Percentiles rank a stretch among this genome's conserved stretches.
Evolutionary conservation across 2,888 invertebrate species (phyloP).

Genomic region (Aspidiotus rigidus): DNA sequence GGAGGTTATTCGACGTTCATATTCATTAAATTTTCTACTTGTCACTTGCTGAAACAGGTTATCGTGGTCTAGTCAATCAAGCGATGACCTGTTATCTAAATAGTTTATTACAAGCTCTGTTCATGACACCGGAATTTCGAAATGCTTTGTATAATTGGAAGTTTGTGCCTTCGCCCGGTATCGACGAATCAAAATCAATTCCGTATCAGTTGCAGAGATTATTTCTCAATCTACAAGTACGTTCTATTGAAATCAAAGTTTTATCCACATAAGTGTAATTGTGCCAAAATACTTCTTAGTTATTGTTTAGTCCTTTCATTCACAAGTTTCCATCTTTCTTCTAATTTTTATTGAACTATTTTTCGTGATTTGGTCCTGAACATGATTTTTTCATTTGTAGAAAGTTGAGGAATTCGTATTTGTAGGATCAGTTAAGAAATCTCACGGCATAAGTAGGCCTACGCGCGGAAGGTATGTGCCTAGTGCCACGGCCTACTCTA

Average conservation of each 20-base stretch:
- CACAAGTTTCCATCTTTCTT: too few species aligned
- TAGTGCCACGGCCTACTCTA: too few species aligned
- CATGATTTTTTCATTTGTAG: too few species aligned
- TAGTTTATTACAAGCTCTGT: conserved; percentile 75
- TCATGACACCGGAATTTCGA: conserved; percentile 85
- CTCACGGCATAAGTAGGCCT: too few species aligned
- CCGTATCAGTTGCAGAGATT: conserved; percentile 78
- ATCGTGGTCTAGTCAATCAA: conserved; percentile 76
- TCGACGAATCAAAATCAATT: conserved; percentile 62
- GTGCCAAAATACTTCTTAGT: background rate
- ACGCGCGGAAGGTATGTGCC: too few species aligned
- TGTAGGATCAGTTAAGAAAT: too few species aligned
- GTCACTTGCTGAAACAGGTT: conserved; percentile 43
- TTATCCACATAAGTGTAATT: too few species aligned
- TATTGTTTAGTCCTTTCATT: background rate
- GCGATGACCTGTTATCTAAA: conserved; percentile 90
- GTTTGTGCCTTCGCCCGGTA: conserved; percentile 49
- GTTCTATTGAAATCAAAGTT: background rate
- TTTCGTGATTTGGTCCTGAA: too few species aligned
- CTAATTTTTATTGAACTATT: too few species aligned
- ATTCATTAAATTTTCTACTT: background rate
- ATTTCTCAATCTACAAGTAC: conserved; percentile 69
- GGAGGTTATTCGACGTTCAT: too few species aligned
- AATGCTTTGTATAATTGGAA: conserved; percentile 80
- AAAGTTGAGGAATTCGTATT: too few species aligned